Base-by-base conservation (phyloP, 2,113 vertebrate species). In the Motacilla tschutschensis region DNA sequence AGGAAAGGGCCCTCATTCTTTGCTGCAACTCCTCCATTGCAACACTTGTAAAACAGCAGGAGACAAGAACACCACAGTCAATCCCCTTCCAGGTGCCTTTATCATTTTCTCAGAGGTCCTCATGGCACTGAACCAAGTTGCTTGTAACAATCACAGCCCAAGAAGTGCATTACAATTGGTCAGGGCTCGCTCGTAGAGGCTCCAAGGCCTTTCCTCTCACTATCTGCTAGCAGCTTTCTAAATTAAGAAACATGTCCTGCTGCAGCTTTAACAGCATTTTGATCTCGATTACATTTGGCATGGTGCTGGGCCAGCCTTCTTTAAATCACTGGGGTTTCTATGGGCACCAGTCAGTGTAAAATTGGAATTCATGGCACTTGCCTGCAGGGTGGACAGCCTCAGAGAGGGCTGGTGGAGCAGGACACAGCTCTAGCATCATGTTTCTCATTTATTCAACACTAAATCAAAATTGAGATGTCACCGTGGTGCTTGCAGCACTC, bases 201-300 rank as follows among this genome's bases (percentile, higher is more conserved):
- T 81, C 69, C 82, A 73, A 78, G 79, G 46, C 35, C 64, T 62
- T 65, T 94, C 78, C 65, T 73, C 69, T 83, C 85, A 43, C 1
- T 90, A 55, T 65, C 60, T 92, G 38, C 47, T 60, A 53, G 54
- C 29, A 77, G 46, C 65, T 64, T 90, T 88, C 77, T 84, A 76
- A 93, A 84, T 82, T 58, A 83, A 90, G 80, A 62, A 83, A 81
- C 0, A 0, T 29, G 28, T 71, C 72, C 67, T 92, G 71, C 54
- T 63, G 44, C 41, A 74, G 70, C 66, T 87, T 82, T 33, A 72
- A 14, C n/a, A 71, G 59, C 46, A 64, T 63, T 92, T 72, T 67
- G 59, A 80, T 73, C 80, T 91, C 3, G 0, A 17, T 74, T 77
- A 76, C 72, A 74, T 48, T 35, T 83, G 76, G 75, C 76, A 58